These are phyloP conservation scores for Drosophila quadrilineata DNA, from an alignment of 1,140 invertebrate genomes.

Conservation along the genomic window DNA sequence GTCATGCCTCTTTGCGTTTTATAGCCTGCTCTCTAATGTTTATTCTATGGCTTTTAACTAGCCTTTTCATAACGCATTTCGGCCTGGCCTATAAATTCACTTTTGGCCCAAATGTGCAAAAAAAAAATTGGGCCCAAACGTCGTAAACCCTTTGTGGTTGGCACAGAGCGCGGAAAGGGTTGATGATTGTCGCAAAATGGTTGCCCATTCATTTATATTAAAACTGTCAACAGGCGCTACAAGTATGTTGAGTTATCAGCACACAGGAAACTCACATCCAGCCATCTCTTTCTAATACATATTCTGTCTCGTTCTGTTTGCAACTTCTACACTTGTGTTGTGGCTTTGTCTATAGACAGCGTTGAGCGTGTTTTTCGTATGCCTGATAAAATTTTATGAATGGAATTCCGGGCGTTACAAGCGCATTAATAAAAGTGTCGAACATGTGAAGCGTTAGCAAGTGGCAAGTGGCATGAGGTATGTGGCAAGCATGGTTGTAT, in stretches of 20 bases:
- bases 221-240: constrained; percentile 48
- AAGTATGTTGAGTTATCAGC: constrained; percentile 36
- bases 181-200: constrained; percentile 13
- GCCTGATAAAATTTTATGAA: constrained; percentile 59
- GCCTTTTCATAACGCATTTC: too few species aligned
- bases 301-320: neutral
- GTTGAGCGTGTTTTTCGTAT: neutral
- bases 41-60: too few species aligned
- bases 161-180: neutral
- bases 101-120: too few species aligned
- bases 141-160: neutral
- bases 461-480: too few species aligned
- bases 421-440: constrained; percentile 77
- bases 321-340: neutral
- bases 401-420: constrained; percentile 73
- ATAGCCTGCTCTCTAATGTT: too few species aligned
- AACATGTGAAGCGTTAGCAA: constrained; percentile 45
- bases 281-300: too few species aligned
- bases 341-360: neutral
- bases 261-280: constrained; percentile 29
- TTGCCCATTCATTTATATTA: constrained; percentile 62
- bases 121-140: neutral
- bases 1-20: too few species aligned
- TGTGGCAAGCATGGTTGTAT: neutral
- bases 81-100: too few species aligned